Base-by-base conservation (phyloP, 2,797 vertebrate genomes). In the Pipistrellus kuhlii region DNA sequence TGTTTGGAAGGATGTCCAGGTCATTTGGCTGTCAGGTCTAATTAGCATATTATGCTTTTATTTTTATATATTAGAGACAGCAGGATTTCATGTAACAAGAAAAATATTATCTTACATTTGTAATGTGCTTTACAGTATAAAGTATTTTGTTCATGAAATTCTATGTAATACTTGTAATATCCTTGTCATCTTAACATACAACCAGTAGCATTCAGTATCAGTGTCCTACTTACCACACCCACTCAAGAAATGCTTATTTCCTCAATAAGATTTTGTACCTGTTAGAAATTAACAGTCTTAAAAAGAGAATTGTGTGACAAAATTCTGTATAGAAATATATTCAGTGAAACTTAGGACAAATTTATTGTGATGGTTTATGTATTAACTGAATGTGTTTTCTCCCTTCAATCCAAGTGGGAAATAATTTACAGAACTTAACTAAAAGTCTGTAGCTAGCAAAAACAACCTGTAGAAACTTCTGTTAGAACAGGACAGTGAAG, bases 71-170 rank as follows among this genome's bases (percentile, higher is more conserved):
- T 23, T 69, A 80, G 23, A 82, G 51, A 88, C 12, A 75, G 25
- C 35, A 83, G 44, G n/a, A 66, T 78, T 88, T 93, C 82, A 83
- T 18, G 8, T 66, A 88, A 76, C 17, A 71, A 73, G 25, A 23
- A 62, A 88, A 87, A 62, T 82, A 82, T 51, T 55, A 18, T 32
- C 23, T 77, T 69, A 81, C 44, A 57, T 86, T n/a, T 85, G 11
- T 41, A 93, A 81, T 41, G 30, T 72, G 9, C 38, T 94, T 85
- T 93, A 55, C 4, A 85, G 51, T 76, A 57, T 17, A 78, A 55
- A 93, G 20, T 46, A 92, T 96, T 93, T 94, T 53, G 84, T 78
- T 89, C 30, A 53, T 84, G 86, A 88, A 87, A 93, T 77, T 89
- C 41, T 13, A 68, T 55, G 77, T 84, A 91, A 20, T 71, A 32